A percentile compares a stretch with the other conserved stretches of the same genome.
These are phyloP conservation scores for Osmerus eperlanus DNA, from an alignment of 2,113 vertebrate genomes.

Conservation along the genomic window DNA sequence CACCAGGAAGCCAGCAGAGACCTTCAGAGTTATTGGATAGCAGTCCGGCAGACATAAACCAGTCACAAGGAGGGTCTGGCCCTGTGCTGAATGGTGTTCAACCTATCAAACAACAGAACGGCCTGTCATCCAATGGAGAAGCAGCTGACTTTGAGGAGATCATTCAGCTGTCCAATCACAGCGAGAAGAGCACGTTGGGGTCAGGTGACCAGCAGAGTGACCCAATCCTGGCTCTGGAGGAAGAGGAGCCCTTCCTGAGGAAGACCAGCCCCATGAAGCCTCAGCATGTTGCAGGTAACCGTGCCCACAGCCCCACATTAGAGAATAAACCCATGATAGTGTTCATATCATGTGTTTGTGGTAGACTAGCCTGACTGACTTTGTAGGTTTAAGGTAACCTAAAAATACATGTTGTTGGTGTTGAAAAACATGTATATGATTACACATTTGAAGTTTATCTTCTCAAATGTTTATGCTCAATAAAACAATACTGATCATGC, in stretches of 20 bases:
- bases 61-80: conserved; percentile 39
- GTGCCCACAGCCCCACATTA: neutral
- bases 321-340: neutral
- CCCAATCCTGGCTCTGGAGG: conserved; percentile 83
- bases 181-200: conserved; percentile 43
- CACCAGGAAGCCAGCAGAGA: conserved; percentile 22
- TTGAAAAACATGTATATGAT: too few species aligned
- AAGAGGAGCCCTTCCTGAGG: conserved; percentile 87
- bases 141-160: conserved; percentile 67
- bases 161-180: conserved; percentile 68
- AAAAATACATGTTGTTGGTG: too few species aligned
- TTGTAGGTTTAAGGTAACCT: too few species aligned
- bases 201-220: conserved; percentile 64
- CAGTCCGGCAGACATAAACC: conserved; percentile 12
- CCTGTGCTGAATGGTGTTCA: conserved; percentile 83
- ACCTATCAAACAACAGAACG: conserved; percentile 81
- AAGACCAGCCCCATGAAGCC: conserved; percentile 83
- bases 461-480: too few species aligned
- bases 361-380: too few species aligned
- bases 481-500: neutral
- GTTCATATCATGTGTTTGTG: too few species aligned
- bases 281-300: conserved; percentile 87
- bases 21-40: conserved; percentile 12
- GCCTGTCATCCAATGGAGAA: conserved; percentile 77
- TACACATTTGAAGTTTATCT: too few species aligned